A percentile compares a stretch with the other conserved stretches of the same genome.
phyloP scores from a whole-genome alignment of 2,797 vertebrate genomes.

The Sebastolobus altivelis region DNA sequence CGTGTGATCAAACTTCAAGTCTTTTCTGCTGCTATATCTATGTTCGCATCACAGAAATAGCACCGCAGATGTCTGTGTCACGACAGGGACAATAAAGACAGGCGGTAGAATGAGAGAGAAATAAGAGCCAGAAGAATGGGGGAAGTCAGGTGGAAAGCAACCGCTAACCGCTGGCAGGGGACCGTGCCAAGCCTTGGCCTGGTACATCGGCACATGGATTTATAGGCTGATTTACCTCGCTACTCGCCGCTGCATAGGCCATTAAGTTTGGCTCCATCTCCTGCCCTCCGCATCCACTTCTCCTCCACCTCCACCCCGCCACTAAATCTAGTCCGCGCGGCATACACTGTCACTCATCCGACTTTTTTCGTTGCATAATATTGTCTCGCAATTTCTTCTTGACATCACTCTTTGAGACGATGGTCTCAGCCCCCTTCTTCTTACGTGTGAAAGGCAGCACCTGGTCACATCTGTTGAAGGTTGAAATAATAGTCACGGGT shows the following conservation, averaged over 20 bases:
- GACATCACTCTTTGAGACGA: background rate
- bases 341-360: slow-evolving; percentile 15
- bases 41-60: slow-evolving; percentile 29
- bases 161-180: slow-evolving; percentile 53
- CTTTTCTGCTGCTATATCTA: background rate
- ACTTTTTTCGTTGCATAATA: background rate
- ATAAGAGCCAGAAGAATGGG: slow-evolving; percentile 44
- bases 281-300: slow-evolving; percentile 31
- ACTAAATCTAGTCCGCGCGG: slow-evolving; percentile 37
- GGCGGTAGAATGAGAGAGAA: slow-evolving; percentile 37
- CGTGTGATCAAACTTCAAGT: slow-evolving; percentile 2
- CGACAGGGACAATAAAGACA: slow-evolving; percentile 38
- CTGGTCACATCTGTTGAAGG: background rate
- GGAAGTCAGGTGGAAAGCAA: slow-evolving; percentile 72
- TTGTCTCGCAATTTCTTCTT: slow-evolving; percentile 7
- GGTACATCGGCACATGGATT: slow-evolving; percentile 65
- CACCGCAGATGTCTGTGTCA: slow-evolving; percentile 37
- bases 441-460: background rate
- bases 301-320: slow-evolving; percentile 24
- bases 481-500: background rate
- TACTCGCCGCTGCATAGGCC: slow-evolving; percentile 56
- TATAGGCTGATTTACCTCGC: slow-evolving; percentile 72
- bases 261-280: slow-evolving; percentile 64
- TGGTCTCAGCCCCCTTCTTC: background rate
- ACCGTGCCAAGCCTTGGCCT: slow-evolving; percentile 49